Conservation (phyloP, 2,113 vertebrate species). For the Pristiophorus japonicus region DNA sequence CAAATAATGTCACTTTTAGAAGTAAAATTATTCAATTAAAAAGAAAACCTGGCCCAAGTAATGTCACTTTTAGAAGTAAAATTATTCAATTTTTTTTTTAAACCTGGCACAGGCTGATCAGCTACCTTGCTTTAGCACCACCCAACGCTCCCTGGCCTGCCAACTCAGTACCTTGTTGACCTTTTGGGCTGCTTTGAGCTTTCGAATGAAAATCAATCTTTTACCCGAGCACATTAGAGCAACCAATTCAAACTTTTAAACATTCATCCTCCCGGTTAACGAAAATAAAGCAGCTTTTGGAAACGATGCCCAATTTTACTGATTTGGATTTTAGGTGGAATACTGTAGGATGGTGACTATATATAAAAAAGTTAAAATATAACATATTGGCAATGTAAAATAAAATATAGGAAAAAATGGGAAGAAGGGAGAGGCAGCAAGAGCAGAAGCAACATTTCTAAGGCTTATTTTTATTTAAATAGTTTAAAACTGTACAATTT, state of each 20-base stretch:
- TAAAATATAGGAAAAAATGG: background rate
- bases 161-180: background rate
- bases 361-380: background rate
- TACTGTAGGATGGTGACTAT: background rate
- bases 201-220: background rate
- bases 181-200: background rate
- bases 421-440: background rate
- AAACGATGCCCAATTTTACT: background rate
- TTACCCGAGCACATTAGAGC: background rate
- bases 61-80: background rate
- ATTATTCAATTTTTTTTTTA: background rate
- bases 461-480: background rate
- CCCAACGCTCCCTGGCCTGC: background rate
- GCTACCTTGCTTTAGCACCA: background rate
- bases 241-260: background rate
- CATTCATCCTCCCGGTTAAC: background rate
- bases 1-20: no score
- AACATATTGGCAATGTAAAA: background rate
- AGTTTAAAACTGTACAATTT: background rate
- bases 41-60: no score
- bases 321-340: background rate
- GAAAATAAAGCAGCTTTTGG: background rate
- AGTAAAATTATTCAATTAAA: no score
- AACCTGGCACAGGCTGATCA: background rate
- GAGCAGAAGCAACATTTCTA: background rate